Conservation (phyloP, 2,113 vertebrate species). For the Vulpes ferrilata region DNA sequence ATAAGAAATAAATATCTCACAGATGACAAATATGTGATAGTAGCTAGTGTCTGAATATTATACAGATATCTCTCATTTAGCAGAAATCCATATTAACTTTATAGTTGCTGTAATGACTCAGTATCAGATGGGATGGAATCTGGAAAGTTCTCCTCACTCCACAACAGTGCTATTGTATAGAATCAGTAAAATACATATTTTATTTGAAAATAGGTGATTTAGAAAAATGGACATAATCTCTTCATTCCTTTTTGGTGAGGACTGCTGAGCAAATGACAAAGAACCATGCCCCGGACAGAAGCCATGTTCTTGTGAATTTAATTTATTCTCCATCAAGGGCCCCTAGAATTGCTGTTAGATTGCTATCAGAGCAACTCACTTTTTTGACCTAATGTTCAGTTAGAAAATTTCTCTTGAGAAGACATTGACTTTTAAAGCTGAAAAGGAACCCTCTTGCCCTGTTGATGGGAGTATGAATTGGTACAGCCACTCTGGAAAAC, state of each 20-base stretch:
- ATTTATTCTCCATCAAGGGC: not conserved
- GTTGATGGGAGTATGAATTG: too few relatives aligned
- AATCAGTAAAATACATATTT: constrained; percentile 75
- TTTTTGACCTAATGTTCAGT: constrained; percentile 34
- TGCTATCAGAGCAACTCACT: constrained; percentile 47
- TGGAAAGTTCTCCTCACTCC: constrained; percentile 50
- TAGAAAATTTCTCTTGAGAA: not conserved
- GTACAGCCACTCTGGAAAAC: too few relatives aligned
- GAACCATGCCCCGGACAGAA: constrained; percentile 58
- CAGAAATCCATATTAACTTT: constrained; percentile 83
- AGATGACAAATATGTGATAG: constrained; percentile 80
- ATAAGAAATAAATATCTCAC: constrained; percentile 76
- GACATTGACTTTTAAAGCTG: constrained; percentile 2
- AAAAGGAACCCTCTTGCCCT: not conserved
- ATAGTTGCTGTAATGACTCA: constrained; percentile 78
- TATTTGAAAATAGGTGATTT: constrained; percentile 74
- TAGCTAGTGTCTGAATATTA: constrained; percentile 73
- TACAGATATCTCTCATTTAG: constrained; percentile 82
- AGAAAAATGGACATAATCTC: constrained; percentile 61
- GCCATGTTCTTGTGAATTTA: not conserved
- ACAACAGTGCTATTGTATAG: constrained; percentile 73
- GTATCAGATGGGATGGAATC: constrained; percentile 77
- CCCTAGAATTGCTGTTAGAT: not conserved
- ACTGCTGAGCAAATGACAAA: constrained; percentile 65
- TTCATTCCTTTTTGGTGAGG: constrained; percentile 66